Base-by-base conservation (phyloP, 1,140 invertebrate species). In the Drosophila tropicalis region DNA sequence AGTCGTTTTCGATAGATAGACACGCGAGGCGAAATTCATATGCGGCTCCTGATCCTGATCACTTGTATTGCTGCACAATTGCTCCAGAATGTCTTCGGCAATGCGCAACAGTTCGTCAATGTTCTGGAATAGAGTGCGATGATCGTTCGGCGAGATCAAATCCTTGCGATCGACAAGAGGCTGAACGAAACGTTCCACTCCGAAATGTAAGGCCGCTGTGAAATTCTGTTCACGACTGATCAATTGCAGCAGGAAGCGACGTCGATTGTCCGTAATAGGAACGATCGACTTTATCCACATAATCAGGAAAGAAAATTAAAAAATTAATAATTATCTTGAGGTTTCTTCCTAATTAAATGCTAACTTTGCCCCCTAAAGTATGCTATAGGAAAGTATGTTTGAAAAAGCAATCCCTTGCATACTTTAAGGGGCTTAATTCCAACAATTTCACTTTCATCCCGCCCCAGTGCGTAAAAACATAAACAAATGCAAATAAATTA, bases 61-160 rank as follows among this genome's bases (percentile, higher is more conserved):
- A 70, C 96, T 94, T 73, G 94, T 94, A 70, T 96, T 94, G 75
- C 95, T 94, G 62, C 96, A 93, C 51, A 96, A 93, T 89, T 95
- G 94, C 78, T 97, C 96, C 29, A 96, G 91, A 22, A 97, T 95
- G 72, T 97, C 96, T 91, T 97, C 96, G 1, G 96, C 96, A 65
- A 96, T 93, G 82, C 95, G 94, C 60, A 96, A 92, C 47, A 97
- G 93, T 93, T 97, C 96, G 91, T 97, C 96, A 63, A 95, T 94
- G 91, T 97, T 97, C 92, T 97, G 96, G 90, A 97, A 97, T 10
- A 97, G 92, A 7, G 95, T 94, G 86, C 95, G 93, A 91, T 97
- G 96, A 82, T 97, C 96, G 29, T 94, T 94, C 3, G 94, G 93
- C 1, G 95, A 94, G 13, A 97, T 94, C 1, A 97, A 93, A 75